Base-by-base conservation (phyloP, 2,113 vertebrate genomes). In the Tretioscincus oriximinensis region DNA sequence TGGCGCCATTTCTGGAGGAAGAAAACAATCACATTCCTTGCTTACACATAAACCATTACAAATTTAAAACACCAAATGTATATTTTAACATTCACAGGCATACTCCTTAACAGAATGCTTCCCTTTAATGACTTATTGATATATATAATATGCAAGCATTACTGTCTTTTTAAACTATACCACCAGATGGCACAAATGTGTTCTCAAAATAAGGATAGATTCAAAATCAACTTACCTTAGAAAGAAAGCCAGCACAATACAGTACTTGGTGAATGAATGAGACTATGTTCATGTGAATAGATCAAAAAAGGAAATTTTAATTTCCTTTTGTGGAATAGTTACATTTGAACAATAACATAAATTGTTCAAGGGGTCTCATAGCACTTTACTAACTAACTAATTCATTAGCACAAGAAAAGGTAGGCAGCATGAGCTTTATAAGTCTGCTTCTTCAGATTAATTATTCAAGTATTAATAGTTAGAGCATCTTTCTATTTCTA, bases 141-240 rank as follows among this genome's bases (percentile, higher is more conserved):
- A 51, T 51, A 51, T 51, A 51, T 51, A 51, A 51, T 51, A 14
- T 14, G 9, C 12, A 41, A 28, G n/a, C 28, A 31, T 7, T 1
- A 1, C 60, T 54, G 24, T 5, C 60, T 26, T 21, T 75, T 4
- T 35, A 75, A 77, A 61, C 51, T 64, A 66, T 47, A 68, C 84
- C 45, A 54, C 80, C 65, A 87, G 81, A 76, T 54, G 80, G 88
- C 73, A 78, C 1, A 26, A 31, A 16, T 7, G 76, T 7, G 47
- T 1, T 75, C 12, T 1, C 21, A 21, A 31, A 1, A n/a, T 65
- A 11, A 77, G 6, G 35, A 84, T 7, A 3, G 31, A 47, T 3
- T 51, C 51, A 35, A 14, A 8, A 4, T 28, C 26, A 69, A n/a
- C n/a, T 35, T 31, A n/a, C 18, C 6, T 6, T 45, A 60, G 26